Evolutionary conservation across 2,113 vertebrate species (phyloP), one percentile per base, ranked within the genome.

Genomic region (Gallinago paraguaiae): DNA sequence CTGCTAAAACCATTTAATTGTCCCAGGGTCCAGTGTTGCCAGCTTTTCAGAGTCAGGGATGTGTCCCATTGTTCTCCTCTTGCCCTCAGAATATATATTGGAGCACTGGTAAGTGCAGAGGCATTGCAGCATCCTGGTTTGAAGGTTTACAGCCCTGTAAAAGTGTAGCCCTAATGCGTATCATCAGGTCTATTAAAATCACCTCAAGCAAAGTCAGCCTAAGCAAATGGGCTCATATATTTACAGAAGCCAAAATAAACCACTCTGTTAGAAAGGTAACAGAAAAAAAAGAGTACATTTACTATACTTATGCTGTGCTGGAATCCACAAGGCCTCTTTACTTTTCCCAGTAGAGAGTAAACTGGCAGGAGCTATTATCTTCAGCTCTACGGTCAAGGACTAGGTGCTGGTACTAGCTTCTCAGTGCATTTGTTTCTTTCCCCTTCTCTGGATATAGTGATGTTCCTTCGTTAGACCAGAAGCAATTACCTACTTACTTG

Each of bases 141-240:
- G 68, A 78, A 23, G 10, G 31, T 91, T 78, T 75, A 71, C 14
- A 86, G 28, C 33, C 27, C 14, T 2, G 1, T 46, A 67, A 68
- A 93, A 88, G 25, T 24, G 7, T 45, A 67, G 56, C 39, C 72
- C 77, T 71, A 46, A 56, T 86, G 56, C n/a, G 8, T 88, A 82
- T 84, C 27, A n/a, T 78, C 56, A 68, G 5, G 37, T 78, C 46
- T 67, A 50, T 86, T 71, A 59, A 84, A 92, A 86, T 67, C 31
- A 63, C 35, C 30, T 80, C 39, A 60, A 92, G 59, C 39, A 68
- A 84, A 92, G 54, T 78, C 43, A 91, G 39, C 72, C 72, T 91
- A 84, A 94, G 77, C 16, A 78, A 89, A 64, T 86, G 37, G 25
- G 17, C 59, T 5, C 74, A 28, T 83, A 86, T 70, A 77, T 93